Evolutionary conservation across 2,797 vertebrate species (phyloP).

Genomic region (Craterocephalus amniculus): DNA sequence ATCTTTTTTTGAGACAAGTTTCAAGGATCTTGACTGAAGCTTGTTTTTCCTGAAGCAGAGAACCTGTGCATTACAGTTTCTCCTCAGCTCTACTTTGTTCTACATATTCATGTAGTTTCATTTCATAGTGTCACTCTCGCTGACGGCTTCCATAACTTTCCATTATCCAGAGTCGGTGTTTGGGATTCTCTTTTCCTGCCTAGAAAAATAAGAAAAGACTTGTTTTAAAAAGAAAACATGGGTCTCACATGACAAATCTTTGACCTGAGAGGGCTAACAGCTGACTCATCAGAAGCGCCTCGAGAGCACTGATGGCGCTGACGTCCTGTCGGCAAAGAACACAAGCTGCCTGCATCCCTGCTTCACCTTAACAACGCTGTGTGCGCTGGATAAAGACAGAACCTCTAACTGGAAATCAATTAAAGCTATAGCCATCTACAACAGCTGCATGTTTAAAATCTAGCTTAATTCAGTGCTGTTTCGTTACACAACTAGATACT

Average conservation of each 20-base stretch:
- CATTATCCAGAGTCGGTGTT: slow-evolving; percentile 41
- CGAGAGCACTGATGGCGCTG: slow-evolving; percentile 22
- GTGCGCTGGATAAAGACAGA: slow-evolving; percentile 11
- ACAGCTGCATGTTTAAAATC: slow-evolving; percentile 48
- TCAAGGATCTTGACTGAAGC: too few species aligned
- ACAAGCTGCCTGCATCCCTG: slow-evolving; percentile 14
- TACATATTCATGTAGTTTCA: slow-evolving; percentile 33
- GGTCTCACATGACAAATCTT: slow-evolving; percentile 16
- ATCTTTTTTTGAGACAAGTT: too few species aligned
- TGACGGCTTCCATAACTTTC: slow-evolving; percentile 28
- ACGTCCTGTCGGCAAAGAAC: slow-evolving; percentile 36
- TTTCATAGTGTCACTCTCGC: slow-evolving; percentile 24
- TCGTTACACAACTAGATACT: slow-evolving; percentile 18
- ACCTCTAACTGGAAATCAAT: slow-evolving; percentile 17
- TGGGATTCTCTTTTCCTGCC: slow-evolving; percentile 31
- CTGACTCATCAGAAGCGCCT: slow-evolving; percentile 26
- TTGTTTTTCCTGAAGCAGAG: neutral
- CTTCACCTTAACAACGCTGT: slow-evolving; percentile 25
- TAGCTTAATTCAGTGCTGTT: too few species aligned
- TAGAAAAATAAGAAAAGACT: slow-evolving; percentile 17
- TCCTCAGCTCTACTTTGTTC: slow-evolving; percentile 13
- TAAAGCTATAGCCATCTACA: slow-evolving; percentile 22
- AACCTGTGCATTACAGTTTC: neutral
- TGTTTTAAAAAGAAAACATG: slow-evolving; percentile 5
- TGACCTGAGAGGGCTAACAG: slow-evolving; percentile 32